Percentiles rank a stretch among this genome's conserved stretches.
Conservation (phyloP, 2,797 vertebrate species). For the Rhynchotus rufescens region DNA sequence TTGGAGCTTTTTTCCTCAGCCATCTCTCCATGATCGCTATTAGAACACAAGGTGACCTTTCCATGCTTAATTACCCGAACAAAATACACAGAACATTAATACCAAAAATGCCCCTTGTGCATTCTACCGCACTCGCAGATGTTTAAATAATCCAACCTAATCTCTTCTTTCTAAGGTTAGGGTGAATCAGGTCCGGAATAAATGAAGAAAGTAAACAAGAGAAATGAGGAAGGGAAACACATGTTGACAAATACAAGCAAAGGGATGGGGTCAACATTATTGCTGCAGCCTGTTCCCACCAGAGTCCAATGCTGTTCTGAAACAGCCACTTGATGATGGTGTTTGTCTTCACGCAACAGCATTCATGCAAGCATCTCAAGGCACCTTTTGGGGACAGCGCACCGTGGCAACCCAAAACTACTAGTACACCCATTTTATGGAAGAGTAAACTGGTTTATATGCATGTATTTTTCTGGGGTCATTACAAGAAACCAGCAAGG, state of each 20-base stretch:
- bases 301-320: not conserved
- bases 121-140: slow-evolving; percentile 27
- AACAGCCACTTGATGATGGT: not conserved
- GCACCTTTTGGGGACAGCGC: not conserved
- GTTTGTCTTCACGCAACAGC: not conserved
- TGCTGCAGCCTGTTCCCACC: not conserved
- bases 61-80: slow-evolving; percentile 71
- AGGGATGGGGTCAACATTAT: not conserved
- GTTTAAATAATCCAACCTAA: slow-evolving; percentile 47
- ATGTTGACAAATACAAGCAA: slow-evolving; percentile 4
- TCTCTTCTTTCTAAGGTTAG: slow-evolving; percentile 20
- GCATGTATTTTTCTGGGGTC: not conserved
- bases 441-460: not conserved
- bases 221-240: not conserved
- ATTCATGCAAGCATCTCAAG: not conserved
- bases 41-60: slow-evolving; percentile 76
- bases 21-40: slow-evolving; percentile 2
- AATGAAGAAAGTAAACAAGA: not conserved
- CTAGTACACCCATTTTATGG: not conserved
- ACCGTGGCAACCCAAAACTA: not conserved
- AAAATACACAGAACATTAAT: slow-evolving; percentile 68
- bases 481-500: not conserved
- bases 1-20: slow-evolving; percentile 10
- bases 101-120: slow-evolving; percentile 46
- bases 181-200: slow-evolving; percentile 13